Percentiles rank a stretch among this genome's conserved stretches.
Conservation (phyloP, 2,797 vertebrate species). For the Lepilemur ruficaudatus region DNA sequence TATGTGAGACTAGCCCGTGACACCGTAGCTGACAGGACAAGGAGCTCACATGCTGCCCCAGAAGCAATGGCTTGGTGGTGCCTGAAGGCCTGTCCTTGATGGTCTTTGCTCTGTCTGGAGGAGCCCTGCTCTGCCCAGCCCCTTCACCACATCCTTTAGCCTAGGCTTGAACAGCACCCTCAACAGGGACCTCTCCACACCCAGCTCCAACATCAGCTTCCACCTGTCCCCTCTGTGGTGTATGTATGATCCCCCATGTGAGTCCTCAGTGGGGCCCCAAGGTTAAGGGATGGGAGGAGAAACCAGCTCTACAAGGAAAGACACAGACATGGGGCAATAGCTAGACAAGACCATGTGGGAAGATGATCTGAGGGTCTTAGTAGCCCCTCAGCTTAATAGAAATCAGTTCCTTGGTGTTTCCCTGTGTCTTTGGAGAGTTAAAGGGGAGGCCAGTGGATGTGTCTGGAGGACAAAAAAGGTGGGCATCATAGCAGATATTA, state of each 20-base stretch:
- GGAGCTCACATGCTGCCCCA: background rate
- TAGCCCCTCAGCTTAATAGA: background rate
- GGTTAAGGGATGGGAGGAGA: background rate
- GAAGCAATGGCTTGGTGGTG: background rate
- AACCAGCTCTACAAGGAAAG: background rate
- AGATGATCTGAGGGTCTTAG: background rate
- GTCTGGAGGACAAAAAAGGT: background rate
- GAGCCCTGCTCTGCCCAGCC: slow-evolving; percentile 86
- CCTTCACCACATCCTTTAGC: slow-evolving; percentile 88
- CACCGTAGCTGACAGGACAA: background rate
- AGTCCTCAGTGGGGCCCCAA: slow-evolving; percentile 31
- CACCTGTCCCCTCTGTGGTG: slow-evolving; percentile 87
- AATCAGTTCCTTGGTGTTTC: background rate
- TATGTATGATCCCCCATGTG: slow-evolving; percentile 89
- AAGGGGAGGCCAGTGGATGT: background rate
- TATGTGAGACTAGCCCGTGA: too few species aligned
- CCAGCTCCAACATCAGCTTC: slow-evolving; percentile 85
- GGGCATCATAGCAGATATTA: background rate
- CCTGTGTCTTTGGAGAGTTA: background rate
- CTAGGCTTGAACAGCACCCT: slow-evolving; percentile 87
- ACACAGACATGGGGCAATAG: background rate
- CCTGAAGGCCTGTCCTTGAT: slow-evolving; percentile 6
- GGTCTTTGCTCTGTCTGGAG: slow-evolving; percentile 83
- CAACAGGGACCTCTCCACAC: slow-evolving; percentile 86
- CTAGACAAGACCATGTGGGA: background rate